These are phyloP conservation scores for Druceiella hillmani DNA, from an alignment of 2,888 invertebrate species.

Conservation along the genomic window DNA sequence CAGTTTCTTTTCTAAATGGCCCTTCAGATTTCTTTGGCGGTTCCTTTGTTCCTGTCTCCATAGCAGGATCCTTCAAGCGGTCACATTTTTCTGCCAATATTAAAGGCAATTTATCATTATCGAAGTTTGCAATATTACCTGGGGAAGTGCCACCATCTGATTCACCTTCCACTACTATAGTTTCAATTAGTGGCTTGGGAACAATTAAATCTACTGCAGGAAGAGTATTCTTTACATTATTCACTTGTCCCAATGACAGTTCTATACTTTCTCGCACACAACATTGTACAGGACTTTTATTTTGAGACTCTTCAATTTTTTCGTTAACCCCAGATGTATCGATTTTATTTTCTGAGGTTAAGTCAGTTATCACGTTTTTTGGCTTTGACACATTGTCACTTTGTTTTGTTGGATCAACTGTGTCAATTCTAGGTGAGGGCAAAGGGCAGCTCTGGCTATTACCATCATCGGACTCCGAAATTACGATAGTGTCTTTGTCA, in stretches of 20 bases:
- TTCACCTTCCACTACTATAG: conserved; percentile 42
- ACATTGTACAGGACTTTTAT: no score
- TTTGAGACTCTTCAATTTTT: no score
- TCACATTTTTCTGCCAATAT: neutral
- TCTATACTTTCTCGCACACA: no score
- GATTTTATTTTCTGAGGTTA: no score
- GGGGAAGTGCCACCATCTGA: conserved; percentile 36
- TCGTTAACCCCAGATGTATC: no score
- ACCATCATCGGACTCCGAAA: conserved; percentile 48
- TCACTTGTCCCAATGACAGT: no score
- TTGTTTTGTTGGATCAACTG: conserved; percentile 31
- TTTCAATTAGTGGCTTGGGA: conserved; percentile 40
- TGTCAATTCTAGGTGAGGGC: conserved; percentile 41
- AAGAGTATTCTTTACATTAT: no score
- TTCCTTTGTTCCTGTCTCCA: neutral
- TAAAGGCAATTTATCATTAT: neutral
- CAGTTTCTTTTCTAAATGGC: conserved; percentile 44
- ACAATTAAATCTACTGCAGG: conserved; percentile 35
- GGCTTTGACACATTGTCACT: conserved; percentile 34
- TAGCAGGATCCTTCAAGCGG: neutral
- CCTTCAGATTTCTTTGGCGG: conserved; percentile 34
- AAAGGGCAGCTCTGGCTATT: conserved; percentile 47
- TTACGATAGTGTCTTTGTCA: conserved; percentile 46
- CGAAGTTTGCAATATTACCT: conserved; percentile 26
- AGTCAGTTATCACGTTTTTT: conserved; percentile 35